These are phyloP conservation scores for Anolis apletophallus DNA, from an alignment of 2,797 vertebrate species.

Conservation along the genomic window DNA sequence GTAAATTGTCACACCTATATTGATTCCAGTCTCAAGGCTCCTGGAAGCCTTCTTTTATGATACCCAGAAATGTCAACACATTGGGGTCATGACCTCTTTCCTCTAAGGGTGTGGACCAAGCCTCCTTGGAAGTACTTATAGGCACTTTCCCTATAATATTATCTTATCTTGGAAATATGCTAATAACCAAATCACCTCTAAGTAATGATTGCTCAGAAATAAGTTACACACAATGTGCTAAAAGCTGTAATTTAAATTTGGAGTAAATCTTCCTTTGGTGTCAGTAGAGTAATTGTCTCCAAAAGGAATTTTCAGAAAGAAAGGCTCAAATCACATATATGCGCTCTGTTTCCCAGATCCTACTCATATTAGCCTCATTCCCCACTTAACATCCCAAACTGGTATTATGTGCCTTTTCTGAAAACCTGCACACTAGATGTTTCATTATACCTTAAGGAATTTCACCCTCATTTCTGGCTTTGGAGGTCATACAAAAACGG, in stretches of 20 bases:
- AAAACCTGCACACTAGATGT: neutral
- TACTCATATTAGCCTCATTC: no score
- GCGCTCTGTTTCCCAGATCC: no score
- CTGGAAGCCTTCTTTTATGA: neutral
- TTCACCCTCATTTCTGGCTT: neutral
- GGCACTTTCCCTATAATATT: neutral
- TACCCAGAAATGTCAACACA: neutral
- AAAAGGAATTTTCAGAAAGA: no score
- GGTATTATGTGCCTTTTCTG: no score
- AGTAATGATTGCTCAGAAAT: neutral
- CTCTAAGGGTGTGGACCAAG: neutral
- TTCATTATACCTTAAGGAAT: no score
- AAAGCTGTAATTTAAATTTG: no score
- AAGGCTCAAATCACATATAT: no score
- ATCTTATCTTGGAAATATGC: neutral
- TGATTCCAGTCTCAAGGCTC: neutral
- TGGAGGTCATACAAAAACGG: neutral
- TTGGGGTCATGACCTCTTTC: neutral
- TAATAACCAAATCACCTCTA: neutral
- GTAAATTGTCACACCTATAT: neutral
- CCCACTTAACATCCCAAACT: no score
- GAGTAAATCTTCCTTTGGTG: no score
- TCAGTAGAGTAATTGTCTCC: no score
- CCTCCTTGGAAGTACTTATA: neutral
- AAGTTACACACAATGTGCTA: neutral